phyloP scores from a whole-genome alignment of 2,797 vertebrate species.

The Chrysocyon brachyurus region DNA sequence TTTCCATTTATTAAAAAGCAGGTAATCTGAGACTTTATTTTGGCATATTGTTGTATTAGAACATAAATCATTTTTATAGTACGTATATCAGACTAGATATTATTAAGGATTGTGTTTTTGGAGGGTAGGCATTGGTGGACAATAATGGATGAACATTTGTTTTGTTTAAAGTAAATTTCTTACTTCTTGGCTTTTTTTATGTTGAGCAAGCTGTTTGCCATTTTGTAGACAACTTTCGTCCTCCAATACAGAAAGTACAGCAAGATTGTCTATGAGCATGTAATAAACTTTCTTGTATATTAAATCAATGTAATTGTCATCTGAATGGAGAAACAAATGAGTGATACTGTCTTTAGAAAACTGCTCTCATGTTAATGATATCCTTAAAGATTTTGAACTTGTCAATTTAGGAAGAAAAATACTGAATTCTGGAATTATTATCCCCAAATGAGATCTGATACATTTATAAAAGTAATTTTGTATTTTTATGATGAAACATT shows the following conservation, averaged over 20 bases:
- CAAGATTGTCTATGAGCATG: neutral
- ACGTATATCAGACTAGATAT: neutral
- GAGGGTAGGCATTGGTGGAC: neutral
- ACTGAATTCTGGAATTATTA: conserved; percentile 27
- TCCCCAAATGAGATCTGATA: neutral
- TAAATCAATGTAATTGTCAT: neutral
- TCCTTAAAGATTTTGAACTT: conserved; percentile 52
- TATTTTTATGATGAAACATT: conserved; percentile 63
- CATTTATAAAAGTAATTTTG: conserved; percentile 27
- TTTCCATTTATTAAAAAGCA: conserved; percentile 61
- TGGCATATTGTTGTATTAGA: conserved; percentile 2
- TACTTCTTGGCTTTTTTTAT: neutral
- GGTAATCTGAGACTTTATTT: conserved; percentile 10
- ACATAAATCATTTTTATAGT: conserved; percentile 39
- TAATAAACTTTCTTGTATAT: neutral
- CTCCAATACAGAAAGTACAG: neutral
- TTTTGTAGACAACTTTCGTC: conserved; percentile 41
- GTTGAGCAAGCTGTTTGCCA: conserved; percentile 8
- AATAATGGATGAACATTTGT: conserved; percentile 19
- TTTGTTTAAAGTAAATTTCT: neutral
- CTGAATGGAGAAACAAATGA: neutral
- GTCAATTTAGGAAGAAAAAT: conserved; percentile 33
- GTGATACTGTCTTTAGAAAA: neutral
- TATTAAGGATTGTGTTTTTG: neutral
- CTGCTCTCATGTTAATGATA: neutral